These are phyloP conservation scores for Hydrolagus affinis DNA, from an alignment of 2,113 vertebrate species.

Conservation along the genomic window DNA sequence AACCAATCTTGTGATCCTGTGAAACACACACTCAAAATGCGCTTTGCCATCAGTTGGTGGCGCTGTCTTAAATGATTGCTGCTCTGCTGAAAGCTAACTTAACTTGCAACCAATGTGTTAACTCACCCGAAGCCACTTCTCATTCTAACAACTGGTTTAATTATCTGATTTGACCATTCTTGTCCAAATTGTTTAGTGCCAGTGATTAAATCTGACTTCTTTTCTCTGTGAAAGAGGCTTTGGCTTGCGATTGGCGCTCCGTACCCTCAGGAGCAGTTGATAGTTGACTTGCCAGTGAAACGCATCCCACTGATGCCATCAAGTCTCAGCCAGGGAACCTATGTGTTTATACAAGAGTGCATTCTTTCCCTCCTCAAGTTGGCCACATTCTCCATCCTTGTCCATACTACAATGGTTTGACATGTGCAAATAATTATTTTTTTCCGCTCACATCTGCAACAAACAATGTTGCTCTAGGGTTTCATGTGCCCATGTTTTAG, in stretches of 20 bases:
- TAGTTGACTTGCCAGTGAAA: neutral
- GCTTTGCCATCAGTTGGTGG: neutral
- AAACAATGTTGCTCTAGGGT: neutral
- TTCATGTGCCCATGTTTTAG: neutral
- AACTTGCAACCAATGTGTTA: neutral
- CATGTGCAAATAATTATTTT: neutral
- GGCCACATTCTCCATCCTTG: neutral
- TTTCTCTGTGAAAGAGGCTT: neutral
- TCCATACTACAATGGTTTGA: neutral
- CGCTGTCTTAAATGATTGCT: neutral
- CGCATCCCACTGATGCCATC: neutral
- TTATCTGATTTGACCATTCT: no score
- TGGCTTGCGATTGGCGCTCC: neutral
- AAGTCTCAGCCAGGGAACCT: neutral
- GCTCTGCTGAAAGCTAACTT: no score
- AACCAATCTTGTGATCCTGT: no score
- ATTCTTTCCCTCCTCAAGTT: neutral
- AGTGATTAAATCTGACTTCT: neutral
- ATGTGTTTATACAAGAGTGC: neutral
- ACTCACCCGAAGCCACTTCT: neutral
- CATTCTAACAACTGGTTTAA: neutral
- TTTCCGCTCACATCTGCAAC: neutral
- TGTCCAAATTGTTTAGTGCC: neutral
- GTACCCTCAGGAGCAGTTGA: neutral
- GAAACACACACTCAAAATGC: neutral